Percentiles rank a stretch among this genome's conserved stretches.
phyloP scores from a whole-genome alignment of 92 coral and sea anemone genomes.

The Paragorgia papillata region DNA sequence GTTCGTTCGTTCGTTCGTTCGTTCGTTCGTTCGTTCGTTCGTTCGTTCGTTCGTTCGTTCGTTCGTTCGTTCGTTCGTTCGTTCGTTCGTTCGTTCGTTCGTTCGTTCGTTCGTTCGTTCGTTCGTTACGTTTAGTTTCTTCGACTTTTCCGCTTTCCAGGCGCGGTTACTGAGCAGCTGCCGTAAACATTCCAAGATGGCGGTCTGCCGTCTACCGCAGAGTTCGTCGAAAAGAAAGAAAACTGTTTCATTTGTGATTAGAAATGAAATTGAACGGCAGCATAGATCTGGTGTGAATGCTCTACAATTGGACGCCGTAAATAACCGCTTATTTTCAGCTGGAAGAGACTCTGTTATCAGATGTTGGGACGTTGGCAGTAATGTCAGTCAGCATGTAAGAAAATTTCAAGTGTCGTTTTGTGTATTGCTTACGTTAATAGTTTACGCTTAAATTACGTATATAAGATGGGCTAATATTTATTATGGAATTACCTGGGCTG shows the following conservation, averaged over 20 bases:
- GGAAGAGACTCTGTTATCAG: constrained; percentile 95
- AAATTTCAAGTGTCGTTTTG: constrained; percentile 18
- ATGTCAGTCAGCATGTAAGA: constrained; percentile 50
- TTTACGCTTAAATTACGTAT: neutral
- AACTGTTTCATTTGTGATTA: constrained; percentile 89
- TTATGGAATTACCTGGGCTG: too few species aligned
- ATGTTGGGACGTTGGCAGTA: constrained; percentile 77
- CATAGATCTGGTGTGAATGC: constrained; percentile 93
- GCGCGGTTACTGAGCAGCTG: constrained; percentile 33
- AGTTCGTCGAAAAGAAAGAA: constrained; percentile 78
- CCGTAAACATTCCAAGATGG: constrained; percentile 71
- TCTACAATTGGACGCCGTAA: constrained; percentile 68
- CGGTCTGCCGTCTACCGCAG: constrained; percentile 88
- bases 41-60: too few species aligned
- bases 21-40: too few species aligned
- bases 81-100: too few species aligned
- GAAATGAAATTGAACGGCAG: constrained; percentile 83
- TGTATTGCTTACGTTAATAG: neutral
- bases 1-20: too few species aligned
- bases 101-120: too few species aligned
- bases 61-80: too few species aligned
- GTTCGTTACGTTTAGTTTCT: too few species aligned
- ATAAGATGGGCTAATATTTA: too few species aligned
- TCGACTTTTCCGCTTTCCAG: too few species aligned
- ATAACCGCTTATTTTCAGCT: constrained; percentile 79